A percentile compares a stretch with the other conserved stretches of the same genome.
phyloP scores from a whole-genome alignment of 2,888 invertebrate genomes.

The Ochropacha duplaris region DNA sequence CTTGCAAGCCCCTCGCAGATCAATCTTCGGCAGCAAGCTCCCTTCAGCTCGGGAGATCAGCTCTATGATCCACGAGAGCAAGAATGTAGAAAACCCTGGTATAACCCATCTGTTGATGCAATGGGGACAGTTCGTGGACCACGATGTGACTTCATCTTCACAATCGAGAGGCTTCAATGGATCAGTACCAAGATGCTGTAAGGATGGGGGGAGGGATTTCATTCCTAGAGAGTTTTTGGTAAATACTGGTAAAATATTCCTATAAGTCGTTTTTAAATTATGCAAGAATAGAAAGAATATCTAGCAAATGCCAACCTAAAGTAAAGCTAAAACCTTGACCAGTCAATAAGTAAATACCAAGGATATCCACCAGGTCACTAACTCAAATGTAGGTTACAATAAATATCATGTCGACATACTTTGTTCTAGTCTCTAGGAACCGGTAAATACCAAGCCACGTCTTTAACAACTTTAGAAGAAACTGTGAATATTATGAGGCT shows the following conservation, averaged over 20 bases:
- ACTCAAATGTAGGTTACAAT: no score
- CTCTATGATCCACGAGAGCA: conserved; percentile 82
- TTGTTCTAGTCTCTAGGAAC: no score
- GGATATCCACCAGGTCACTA: neutral
- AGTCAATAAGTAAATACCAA: neutral
- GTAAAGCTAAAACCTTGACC: neutral
- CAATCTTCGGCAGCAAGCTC: conserved; percentile 83
- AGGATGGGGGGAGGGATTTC: conserved; percentile 82
- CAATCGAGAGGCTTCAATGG: conserved; percentile 90
- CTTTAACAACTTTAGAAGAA: neutral
- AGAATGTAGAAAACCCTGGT: conserved; percentile 84
- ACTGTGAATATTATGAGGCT: neutral
- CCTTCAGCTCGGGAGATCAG: conserved; percentile 92
- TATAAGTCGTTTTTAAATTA: neutral
- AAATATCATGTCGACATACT: no score
- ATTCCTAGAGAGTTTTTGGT: conserved; percentile 85
- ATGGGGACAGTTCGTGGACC: conserved; percentile 96
- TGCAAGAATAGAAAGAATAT: no score
- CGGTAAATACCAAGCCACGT: no score
- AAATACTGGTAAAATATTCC: conserved; percentile 26
- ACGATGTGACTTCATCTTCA: conserved; percentile 91
- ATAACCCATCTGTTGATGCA: conserved; percentile 93
- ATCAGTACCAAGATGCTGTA: conserved; percentile 90
- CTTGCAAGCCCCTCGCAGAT: conserved; percentile 79
- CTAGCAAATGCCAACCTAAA: no score